Base-by-base conservation (phyloP, 53 echinoderm and acorn worm species). In the Henricia sp. region DNA sequence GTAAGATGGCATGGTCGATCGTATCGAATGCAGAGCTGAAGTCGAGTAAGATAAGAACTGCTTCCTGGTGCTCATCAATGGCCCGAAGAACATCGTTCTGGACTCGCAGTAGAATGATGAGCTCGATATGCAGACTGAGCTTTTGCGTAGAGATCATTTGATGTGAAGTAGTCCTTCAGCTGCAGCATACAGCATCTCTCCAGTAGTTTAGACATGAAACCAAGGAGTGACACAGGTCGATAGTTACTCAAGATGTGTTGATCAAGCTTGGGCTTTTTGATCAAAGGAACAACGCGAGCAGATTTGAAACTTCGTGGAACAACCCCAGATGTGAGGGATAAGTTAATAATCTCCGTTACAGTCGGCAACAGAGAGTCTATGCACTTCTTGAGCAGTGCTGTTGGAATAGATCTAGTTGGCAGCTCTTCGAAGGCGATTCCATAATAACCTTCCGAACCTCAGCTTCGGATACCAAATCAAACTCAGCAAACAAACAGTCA, bases 351-450 rank as follows among this genome's bases (percentile, higher is more conserved):
- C n/a, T n/a, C n/a, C n/a, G n/a, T n/a, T n/a, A n/a, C n/a, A n/a
- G n/a, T n/a, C n/a, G n/a, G 30, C 30, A 64, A 10, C 2, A 35
- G 4, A 25, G 16, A 64, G 65, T 64, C 30, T 4, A 64, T 32
- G 36, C 65, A 2, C 36, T 30, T 30, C 12, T 29, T 64, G 19
- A 35, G 2, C 23, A 32, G n/a, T n/a, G n/a, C n/a, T n/a, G n/a
- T n/a, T 64, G 30, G 30, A 32, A 17, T 0, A 25, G 19, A 0
- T 29, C 23, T 65, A n/a, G n/a, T n/a, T n/a, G n/a, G n/a, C n/a
- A n/a, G n/a, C 52, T 52, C 59, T 59, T 59, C 28, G 59, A 11
- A 59, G 59, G 59, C 29, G 59, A 59, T 5, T 59, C 29, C 59
- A 59, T 59, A 28, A 59, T 59, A 3, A 59, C 10, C 25, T 25